phyloP scores from a whole-genome alignment of 2,888 invertebrate species.

The Clistopyga incitator region DNA sequence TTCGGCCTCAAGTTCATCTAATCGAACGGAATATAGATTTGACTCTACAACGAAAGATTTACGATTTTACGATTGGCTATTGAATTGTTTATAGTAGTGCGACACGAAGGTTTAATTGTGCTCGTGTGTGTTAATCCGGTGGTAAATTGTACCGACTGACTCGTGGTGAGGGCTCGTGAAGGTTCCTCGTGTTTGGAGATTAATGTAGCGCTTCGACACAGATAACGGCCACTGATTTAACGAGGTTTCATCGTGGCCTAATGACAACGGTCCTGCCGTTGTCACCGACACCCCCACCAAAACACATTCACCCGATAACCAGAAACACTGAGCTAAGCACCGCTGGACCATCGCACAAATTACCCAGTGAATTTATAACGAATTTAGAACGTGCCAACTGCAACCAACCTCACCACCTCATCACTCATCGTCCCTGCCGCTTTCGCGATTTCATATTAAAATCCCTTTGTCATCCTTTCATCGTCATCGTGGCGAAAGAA shows the following conservation, averaged over 20 bases:
- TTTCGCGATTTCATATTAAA: slow-evolving; percentile 34
- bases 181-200: slow-evolving; percentile 24
- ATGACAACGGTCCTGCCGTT: slow-evolving; percentile 35
- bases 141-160: slow-evolving; percentile 31
- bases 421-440: slow-evolving; percentile 9
- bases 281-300: too few relatives aligned
- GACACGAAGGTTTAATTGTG: slow-evolving; percentile 21
- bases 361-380: slow-evolving; percentile 46
- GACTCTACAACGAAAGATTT: too few relatives aligned
- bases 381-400: slow-evolving; percentile 33
- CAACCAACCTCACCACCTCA: neutral
- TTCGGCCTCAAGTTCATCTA: too few relatives aligned
- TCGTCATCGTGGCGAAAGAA: slow-evolving; percentile 12
- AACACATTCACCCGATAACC: neutral
- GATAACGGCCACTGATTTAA: slow-evolving; percentile 57
- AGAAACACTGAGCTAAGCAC: slow-evolving; percentile 46
- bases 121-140: slow-evolving; percentile 28
- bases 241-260: slow-evolving; percentile 45
- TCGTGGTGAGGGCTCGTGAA: slow-evolving; percentile 18
- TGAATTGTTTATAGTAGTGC: too few relatives aligned
- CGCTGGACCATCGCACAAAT: slow-evolving; percentile 41
- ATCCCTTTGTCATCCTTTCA: slow-evolving; percentile 36
- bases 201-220: slow-evolving; percentile 48
- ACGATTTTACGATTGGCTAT: too few relatives aligned
- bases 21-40: too few relatives aligned